These are phyloP conservation scores for Xenopus tropicalis DNA, from an alignment of 2,113 vertebrate species.

Conservation along the genomic window UCB_Xtro_10.0 CM004447.2:108023001-108023500, in stretches of 20 bases:
- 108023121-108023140: constrained; percentile 66
- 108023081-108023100: constrained; percentile 71
- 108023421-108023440: no score
- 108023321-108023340: no score
- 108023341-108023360: no score
- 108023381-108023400: no score
- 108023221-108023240: constrained; percentile 54
- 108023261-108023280: background rate
- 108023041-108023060: constrained; percentile 76
- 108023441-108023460: no score
- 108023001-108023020: constrained; percentile 80
- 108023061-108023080: constrained; percentile 73
- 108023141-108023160: constrained; percentile 47
- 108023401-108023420: no score
- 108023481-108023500: no score
- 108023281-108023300: background rate
- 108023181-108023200: constrained; percentile 23
- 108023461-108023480: no score
- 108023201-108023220: constrained; percentile 33
- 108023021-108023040: constrained; percentile 78
- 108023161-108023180: constrained; percentile 51
- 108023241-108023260: constrained; percentile 45
- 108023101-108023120: constrained; percentile 56
- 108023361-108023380: no score
- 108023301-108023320: no score